Evolutionary conservation across 2,797 vertebrate genomes (phyloP).

Genomic region (Synanceia verrucosa): DNA sequence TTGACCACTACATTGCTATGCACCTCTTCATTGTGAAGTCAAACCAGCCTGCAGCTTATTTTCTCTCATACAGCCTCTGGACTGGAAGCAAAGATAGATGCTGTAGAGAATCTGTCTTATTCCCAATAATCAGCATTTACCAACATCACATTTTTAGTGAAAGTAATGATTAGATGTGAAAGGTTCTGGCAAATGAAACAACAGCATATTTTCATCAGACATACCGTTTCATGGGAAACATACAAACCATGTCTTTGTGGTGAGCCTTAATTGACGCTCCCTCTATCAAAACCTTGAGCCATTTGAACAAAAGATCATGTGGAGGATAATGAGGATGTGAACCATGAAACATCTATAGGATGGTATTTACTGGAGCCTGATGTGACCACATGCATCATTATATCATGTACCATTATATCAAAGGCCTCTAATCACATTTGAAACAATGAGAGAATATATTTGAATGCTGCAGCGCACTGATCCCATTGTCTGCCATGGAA

Average conservation of each 20-base stretch:
- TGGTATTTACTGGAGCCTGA: neutral
- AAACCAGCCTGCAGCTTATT: neutral
- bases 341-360: neutral
- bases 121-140: no score
- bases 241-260: no score
- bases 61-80: neutral
- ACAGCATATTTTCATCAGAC: neutral
- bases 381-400: neutral
- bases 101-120: neutral
- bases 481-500: slow-evolving; percentile 42
- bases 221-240: neutral
- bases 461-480: slow-evolving; percentile 5
- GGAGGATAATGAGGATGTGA: slow-evolving; percentile 14
- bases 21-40: neutral
- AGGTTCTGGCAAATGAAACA: neutral
- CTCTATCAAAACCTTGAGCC: neutral
- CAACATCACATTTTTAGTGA: no score
- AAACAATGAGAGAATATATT: slow-evolving; percentile 9
- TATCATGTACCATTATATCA: neutral
- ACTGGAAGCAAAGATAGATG: neutral
- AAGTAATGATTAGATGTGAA: no score
- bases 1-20: neutral
- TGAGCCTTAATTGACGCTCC: neutral
- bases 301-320: neutral
- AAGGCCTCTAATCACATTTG: slow-evolving; percentile 2